Conservation (phyloP, 2,888 invertebrate species). For the Buathra laborator region DNA sequence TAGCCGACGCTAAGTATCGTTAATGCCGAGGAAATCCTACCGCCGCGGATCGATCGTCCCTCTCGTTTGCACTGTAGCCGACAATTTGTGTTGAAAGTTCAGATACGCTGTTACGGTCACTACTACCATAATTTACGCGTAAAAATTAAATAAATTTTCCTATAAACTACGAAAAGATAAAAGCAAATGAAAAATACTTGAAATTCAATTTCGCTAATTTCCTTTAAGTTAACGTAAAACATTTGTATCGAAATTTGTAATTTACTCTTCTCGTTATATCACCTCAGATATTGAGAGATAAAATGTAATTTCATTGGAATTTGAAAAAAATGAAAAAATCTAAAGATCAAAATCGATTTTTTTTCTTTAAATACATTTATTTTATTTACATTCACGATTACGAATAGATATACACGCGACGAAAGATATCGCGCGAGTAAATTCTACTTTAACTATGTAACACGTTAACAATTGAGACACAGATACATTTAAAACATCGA, state of each 20-base stretch:
- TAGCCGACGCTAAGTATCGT: conserved; percentile 69
- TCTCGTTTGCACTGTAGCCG: conserved; percentile 10
- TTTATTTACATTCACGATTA: not conserved
- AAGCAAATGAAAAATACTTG: not conserved
- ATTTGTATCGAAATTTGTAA: not conserved
- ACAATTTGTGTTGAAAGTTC: conserved; percentile 45
- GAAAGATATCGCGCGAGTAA: not conserved
- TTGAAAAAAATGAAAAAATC: not conserved
- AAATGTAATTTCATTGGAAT: not conserved
- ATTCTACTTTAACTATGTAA: conserved; percentile 5
- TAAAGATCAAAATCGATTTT: not conserved
- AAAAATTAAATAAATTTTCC: not conserved
- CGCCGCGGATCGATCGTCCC: conserved; percentile 20
- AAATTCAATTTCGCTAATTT: not conserved
- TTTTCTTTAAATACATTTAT: conserved; percentile 1
- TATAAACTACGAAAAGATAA: not conserved
- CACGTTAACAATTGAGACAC: conserved; percentile 5
- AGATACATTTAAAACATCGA: conserved; percentile 11
- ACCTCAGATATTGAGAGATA: not conserved
- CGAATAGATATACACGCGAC: not conserved
- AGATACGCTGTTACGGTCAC: not conserved
- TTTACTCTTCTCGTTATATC: not conserved
- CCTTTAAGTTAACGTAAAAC: not conserved
- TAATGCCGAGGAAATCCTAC: conserved; percentile 65
- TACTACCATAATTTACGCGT: not conserved